Conservation (phyloP, 2,797 vertebrate genomes). For the Epinephelus malabaricus region DNA sequence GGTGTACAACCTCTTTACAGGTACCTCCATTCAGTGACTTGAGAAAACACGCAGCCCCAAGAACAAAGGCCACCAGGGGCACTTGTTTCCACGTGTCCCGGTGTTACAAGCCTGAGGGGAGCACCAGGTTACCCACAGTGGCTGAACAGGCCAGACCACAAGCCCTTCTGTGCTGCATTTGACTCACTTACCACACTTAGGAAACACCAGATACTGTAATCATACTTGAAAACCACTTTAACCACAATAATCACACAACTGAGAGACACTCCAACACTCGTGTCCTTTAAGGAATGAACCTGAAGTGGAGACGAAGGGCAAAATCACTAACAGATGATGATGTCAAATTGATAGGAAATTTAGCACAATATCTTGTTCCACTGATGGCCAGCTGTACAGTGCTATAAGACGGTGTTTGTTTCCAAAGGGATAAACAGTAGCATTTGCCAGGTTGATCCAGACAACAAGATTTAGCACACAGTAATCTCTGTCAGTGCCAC, state of each 20-base stretch:
- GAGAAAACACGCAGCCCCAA: background rate
- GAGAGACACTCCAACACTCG: slow-evolving; percentile 28
- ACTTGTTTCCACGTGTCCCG: slow-evolving; percentile 20
- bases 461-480: background rate
- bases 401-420: background rate
- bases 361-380: background rate
- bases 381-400: background rate
- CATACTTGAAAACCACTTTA: slow-evolving; percentile 66
- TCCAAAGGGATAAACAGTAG: background rate
- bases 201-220: slow-evolving; percentile 68
- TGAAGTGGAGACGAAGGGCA: slow-evolving; percentile 19
- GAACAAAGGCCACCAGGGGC: slow-evolving; percentile 15
- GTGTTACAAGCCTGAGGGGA: slow-evolving; percentile 42
- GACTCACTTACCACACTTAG: slow-evolving; percentile 62
- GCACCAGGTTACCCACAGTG: slow-evolving; percentile 52
- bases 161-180: slow-evolving; percentile 49
- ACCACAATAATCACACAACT: slow-evolving; percentile 72
- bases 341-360: background rate
- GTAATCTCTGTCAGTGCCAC: background rate
- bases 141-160: slow-evolving; percentile 63
- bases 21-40: background rate
- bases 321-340: background rate
- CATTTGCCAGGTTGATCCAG: background rate
- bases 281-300: slow-evolving; percentile 21
- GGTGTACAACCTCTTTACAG: background rate